A percentile compares a stretch with the other conserved stretches of the same genome.
These are phyloP conservation scores for Theocolax elegans DNA, from an alignment of 1,140 invertebrate genomes.

Conservation along the genomic window DNA sequence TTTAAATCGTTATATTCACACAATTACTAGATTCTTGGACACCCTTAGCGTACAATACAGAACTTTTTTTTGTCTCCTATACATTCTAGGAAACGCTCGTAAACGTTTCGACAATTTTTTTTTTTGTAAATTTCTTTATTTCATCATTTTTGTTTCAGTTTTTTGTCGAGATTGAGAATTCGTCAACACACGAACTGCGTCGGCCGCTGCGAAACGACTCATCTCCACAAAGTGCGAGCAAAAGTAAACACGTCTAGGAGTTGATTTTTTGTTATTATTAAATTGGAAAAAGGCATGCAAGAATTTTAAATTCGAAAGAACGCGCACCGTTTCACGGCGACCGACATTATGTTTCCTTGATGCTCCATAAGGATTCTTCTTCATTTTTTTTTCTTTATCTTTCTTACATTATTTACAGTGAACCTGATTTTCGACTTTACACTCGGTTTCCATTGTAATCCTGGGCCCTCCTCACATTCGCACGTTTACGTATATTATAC, in stretches of 20 bases:
- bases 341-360: conserved; percentile 37
- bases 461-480: conserved; percentile 40
- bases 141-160: too few relatives aligned
- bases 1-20: conserved; percentile 17
- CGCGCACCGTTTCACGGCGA: conserved; percentile 21
- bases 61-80: conserved; percentile 16
- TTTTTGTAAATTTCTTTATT: too few relatives aligned
- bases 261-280: too few relatives aligned
- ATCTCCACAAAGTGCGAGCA: not conserved
- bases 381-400: not conserved
- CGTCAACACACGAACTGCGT: too few relatives aligned
- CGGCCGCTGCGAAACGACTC: too few relatives aligned
- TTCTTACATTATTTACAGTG: not conserved
- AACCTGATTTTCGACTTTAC: conserved; percentile 10
- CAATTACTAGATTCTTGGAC: conserved; percentile 26
- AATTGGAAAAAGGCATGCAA: too few relatives aligned
- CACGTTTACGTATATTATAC: conserved; percentile 45
- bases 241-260: too few relatives aligned
- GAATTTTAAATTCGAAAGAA: too few relatives aligned
- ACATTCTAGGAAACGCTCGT: conserved; percentile 21
- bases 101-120: too few relatives aligned
- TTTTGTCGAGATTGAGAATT: too few relatives aligned
- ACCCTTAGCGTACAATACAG: conserved; percentile 36
- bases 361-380: conserved; percentile 46
- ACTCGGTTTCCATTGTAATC: conserved; percentile 14